These are phyloP conservation scores for Tachina grossa DNA, from an alignment of 2,888 invertebrate genomes.

Conservation along the genomic window DNA sequence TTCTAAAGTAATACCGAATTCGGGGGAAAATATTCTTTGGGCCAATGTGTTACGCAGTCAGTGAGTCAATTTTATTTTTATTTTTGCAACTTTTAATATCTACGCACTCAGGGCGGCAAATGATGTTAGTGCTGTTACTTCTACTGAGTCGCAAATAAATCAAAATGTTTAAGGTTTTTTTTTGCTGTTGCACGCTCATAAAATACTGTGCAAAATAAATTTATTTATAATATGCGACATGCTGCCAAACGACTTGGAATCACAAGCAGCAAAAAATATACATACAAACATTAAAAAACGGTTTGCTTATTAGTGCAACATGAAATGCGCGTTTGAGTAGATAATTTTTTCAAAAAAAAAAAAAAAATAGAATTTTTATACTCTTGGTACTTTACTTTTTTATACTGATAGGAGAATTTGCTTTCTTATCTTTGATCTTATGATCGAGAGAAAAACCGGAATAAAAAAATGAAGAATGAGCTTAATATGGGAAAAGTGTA, in stretches of 20 bases:
- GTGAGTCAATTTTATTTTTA: conserved; percentile 42
- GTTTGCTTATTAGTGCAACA: background rate
- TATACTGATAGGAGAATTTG: too few relatives aligned
- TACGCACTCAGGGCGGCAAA: background rate
- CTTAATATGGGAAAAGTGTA: too few relatives aligned
- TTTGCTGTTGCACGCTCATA: conserved; percentile 32
- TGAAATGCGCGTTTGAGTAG: background rate
- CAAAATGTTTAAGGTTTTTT: conserved; percentile 24
- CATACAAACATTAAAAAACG: background rate
- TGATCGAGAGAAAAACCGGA: too few relatives aligned
- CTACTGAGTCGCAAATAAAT: conserved; percentile 27
- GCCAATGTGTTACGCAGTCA: conserved; percentile 49
- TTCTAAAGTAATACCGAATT: background rate
- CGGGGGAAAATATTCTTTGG: background rate
- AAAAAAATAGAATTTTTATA: too few relatives aligned
- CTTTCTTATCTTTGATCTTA: too few relatives aligned
- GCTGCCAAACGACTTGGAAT: conserved; percentile 21
- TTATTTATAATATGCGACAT: conserved; percentile 46
- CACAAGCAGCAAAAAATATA: background rate
- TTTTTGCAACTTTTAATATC: background rate
- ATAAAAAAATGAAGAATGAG: too few relatives aligned
- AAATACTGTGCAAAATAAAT: conserved; percentile 49
- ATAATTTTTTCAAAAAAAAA: background rate
- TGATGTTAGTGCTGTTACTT: background rate
- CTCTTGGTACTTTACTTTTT: background rate